Evolutionary conservation across 2,113 vertebrate species (phyloP), one percentile per base, ranked within the genome.

Genomic region (Odontophorus gujanensis): DNA sequence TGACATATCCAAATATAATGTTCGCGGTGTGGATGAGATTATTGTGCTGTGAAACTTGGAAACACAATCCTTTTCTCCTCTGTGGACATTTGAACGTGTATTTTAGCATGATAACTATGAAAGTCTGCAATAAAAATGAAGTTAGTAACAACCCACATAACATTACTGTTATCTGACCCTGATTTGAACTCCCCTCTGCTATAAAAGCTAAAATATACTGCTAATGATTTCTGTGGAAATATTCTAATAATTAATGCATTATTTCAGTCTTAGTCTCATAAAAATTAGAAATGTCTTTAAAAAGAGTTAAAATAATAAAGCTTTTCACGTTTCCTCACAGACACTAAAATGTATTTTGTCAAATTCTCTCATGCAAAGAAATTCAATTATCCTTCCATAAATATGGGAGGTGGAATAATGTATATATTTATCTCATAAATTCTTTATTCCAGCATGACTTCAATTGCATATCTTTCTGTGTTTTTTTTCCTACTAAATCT

Each of bases 201-300:
- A 0, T 57, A 76, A 83, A 48, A 68, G 63, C 55, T 81, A 28
- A 87, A 91, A 71, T 59, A n/a, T 4, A 13, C 51, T 77, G 25
- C 30, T 80, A 55, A 93, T 74, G 57, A 42, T 83, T 95, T 83
- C 59, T 85, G 66, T 87, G 51, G 66, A 94, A 87, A 79, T 74
- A 65, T 1, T 2, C 69, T 90, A 89, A 87, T 96, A 97, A 96
- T 85, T 93, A 74, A 68, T 51, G 76, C 34, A 43, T 47, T 96
- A 82, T 93, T 96, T 97, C 65, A 90, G 84, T 85, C 91, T 74
- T 74, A 62, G 75, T 51, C 79, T 88, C 71, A 66, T 79, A 68
- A 93, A 95, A 96, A 85, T 89, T 91, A 80, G 81, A 95, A 80
- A 59, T 88, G 42, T 74, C 79, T 93, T 84, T 75, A 43, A 62